Conservation (phyloP, 2,888 invertebrate species). For the Agrotis ipsilon region DNA sequence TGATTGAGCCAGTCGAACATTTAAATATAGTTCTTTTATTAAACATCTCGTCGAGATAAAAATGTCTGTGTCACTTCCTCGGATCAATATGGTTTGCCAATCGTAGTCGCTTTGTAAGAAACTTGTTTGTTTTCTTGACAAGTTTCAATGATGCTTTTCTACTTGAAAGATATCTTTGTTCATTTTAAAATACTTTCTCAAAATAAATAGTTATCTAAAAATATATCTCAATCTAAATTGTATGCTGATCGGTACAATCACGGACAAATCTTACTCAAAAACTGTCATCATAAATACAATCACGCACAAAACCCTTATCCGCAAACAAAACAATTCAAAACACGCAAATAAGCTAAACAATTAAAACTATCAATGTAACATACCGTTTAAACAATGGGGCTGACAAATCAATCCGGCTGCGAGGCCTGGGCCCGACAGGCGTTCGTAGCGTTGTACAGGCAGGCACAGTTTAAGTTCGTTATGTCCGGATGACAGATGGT, state of each 20-base stretch:
- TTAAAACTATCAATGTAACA: slow-evolving; percentile 68
- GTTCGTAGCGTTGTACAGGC: slow-evolving; percentile 71
- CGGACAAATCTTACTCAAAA: slow-evolving; percentile 2
- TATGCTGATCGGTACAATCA: neutral
- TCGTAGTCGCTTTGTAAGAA: slow-evolving; percentile 24
- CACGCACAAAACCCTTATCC: slow-evolving; percentile 43
- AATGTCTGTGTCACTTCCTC: slow-evolving; percentile 48
- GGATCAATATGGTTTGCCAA: slow-evolving; percentile 37
- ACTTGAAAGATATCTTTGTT: slow-evolving; percentile 16
- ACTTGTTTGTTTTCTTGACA: slow-evolving; percentile 21
- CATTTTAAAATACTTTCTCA: slow-evolving; percentile 10
- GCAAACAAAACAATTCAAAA: slow-evolving; percentile 51
- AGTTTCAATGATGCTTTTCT: slow-evolving; percentile 23
- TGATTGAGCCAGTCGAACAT: slow-evolving; percentile 47
- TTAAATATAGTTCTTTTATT: slow-evolving; percentile 53
- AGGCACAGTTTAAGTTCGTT: slow-evolving; percentile 81
- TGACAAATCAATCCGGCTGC: slow-evolving; percentile 68
- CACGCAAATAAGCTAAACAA: slow-evolving; percentile 65
- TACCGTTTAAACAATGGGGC: slow-evolving; percentile 65
- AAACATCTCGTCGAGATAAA: slow-evolving; percentile 37
- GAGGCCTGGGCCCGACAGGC: slow-evolving; percentile 61
- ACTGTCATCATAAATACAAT: slow-evolving; percentile 14
- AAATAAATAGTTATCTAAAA: neutral
- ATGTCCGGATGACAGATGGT: slow-evolving; percentile 82
- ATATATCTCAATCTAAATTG: neutral